phyloP scores from a whole-genome alignment of 2,797 vertebrate species.

The Sebastolobus alascanus region DNA sequence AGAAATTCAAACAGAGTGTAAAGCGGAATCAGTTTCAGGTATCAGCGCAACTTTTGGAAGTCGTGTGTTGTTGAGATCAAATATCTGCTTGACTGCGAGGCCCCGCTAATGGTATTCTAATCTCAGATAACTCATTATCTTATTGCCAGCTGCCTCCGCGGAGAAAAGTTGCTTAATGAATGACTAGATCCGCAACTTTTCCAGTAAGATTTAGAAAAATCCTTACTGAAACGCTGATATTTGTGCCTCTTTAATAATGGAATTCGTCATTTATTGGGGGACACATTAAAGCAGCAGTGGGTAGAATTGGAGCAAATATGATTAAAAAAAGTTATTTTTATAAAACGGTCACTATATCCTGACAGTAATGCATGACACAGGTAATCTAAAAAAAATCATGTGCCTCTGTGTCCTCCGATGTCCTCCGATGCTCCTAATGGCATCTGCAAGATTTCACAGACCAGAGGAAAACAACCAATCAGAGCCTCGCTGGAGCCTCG shows the following conservation, averaged over 20 bases:
- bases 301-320: too few relatives aligned
- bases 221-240: conserved; percentile 26
- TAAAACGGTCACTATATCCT: too few relatives aligned
- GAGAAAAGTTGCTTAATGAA: conserved; percentile 62
- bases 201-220: conserved; percentile 34
- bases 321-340: too few relatives aligned
- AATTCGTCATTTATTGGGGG: conserved; percentile 10
- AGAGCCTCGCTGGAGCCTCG: too few relatives aligned
- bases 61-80: conserved; percentile 74
- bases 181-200: conserved; percentile 55
- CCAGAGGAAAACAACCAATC: too few relatives aligned
- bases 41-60: conserved; percentile 78
- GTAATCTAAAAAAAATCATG: too few relatives aligned
- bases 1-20: conserved; percentile 69
- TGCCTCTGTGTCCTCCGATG: too few relatives aligned
- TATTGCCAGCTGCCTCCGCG: conserved; percentile 33
- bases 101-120: conserved; percentile 71
- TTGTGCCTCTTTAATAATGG: conserved; percentile 5
- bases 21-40: conserved; percentile 79
- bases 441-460: too few relatives aligned
- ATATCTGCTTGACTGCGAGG: conserved; percentile 72
- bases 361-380: too few relatives aligned
- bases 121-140: conserved; percentile 75
- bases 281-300: conserved; percentile 14
- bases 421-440: too few relatives aligned